Evolutionary conservation across 2,888 invertebrate genomes (phyloP), one percentile per base, ranked within the genome.

Genomic region (Syritta pipiens): DNA sequence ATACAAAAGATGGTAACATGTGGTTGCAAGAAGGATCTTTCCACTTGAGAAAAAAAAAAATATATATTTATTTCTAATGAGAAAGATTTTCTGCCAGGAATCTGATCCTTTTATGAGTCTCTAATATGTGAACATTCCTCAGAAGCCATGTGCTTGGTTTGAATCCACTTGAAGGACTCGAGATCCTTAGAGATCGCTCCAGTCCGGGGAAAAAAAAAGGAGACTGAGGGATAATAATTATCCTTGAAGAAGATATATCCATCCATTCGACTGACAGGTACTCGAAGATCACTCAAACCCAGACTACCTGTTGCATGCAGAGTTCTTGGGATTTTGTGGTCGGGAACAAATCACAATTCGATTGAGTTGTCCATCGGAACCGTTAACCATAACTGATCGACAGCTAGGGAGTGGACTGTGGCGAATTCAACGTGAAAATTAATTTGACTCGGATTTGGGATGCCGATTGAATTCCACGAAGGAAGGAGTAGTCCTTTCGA

Each of bases 301-400:
- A 32, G 68, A 46, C 48, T 79, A 79, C 79, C 79, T 79, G 79
- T 67, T 67, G 26, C 24, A 37, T 9, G 37, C 22, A 32, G 20
- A 28, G 57, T 77, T 71, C 67, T 20, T 59, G 44, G 74, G 74
- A 65, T 51, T 74, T 55, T 30, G 49, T 79, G 74, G 74, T 74
- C 67, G 79, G 79, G 67, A 59, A 49, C 48, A 79, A 74, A 74
- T 62, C 59, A 77, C 17, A 12, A 35, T 10, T 40, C 19, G 7
- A 12, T 32, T 55, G 19, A 10, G 35, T 53, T 40, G 40, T 26
- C 60, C 14, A 14, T 79, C 14, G 14, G 32, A 20, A 28, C 60
- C 67, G 74, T 74, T 74, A 68, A 79, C 79, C 79, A 79, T 79
- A 74, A 79, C 79, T 44, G 79, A 79, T 79, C 42, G 62, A 55